These are phyloP conservation scores for Microcebus lehilahytsara DNA, from an alignment of 2,113 vertebrate species.

Conservation along the genomic window DNA sequence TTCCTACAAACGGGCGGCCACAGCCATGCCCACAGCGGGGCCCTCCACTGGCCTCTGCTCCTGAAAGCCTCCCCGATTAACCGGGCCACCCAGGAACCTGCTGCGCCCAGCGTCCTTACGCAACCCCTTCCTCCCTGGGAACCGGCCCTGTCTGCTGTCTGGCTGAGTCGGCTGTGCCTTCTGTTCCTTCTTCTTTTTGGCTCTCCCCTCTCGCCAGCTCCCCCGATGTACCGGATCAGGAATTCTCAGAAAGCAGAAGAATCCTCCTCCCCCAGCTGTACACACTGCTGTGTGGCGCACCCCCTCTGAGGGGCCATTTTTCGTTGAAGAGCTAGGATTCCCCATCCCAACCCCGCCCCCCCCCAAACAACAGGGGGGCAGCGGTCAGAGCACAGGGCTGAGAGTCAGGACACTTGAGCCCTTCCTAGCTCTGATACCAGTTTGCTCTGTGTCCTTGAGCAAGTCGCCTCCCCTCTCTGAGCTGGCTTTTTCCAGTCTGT, in stretches of 20 bases:
- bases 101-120: neutral
- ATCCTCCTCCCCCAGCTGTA: too few species aligned
- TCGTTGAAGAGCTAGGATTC: neutral
- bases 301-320: neutral
- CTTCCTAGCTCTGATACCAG: neutral
- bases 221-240: neutral
- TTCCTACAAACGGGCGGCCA: neutral
- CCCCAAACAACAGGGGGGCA: neutral
- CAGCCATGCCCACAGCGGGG: accelerated
- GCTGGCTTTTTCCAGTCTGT: neutral
- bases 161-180: neutral
- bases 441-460: neutral
- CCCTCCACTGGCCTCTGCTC: neutral
- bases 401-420: neutral
- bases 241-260: neutral
- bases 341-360: accelerated
- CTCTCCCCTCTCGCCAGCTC: neutral
- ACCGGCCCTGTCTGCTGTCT: neutral
- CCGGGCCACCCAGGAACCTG: neutral
- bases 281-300: accelerated
- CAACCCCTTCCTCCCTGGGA: neutral
- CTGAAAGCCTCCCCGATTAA: neutral
- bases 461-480: neutral
- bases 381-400: neutral
- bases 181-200: neutral